Base-by-base conservation (phyloP, 2,888 invertebrate genomes). In the Drosophila gaucha region DNA sequence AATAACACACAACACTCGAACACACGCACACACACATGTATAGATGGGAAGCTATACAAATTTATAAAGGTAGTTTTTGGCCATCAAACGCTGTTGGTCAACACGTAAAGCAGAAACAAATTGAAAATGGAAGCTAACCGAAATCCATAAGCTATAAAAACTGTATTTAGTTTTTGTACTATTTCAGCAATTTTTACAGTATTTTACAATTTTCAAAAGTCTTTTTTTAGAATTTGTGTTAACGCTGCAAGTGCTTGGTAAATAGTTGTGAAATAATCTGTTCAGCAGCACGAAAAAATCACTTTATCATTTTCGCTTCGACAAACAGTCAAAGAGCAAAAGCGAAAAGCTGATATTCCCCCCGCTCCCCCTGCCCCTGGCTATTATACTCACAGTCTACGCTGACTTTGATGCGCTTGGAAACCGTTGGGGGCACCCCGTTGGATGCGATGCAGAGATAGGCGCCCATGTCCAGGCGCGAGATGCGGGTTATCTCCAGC, bases 381-480 rank as follows among this genome's bases (percentile, higher is more conserved):
- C 20, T 30, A 12, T 6, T 12, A 36, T 93, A 96, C 97, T 97
- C 93, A 97, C 97, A 97, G 92, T 97, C 97, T 59, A 97, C 97
- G 93, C 96, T 97, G 90, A 97, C 96, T 95, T 96, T 97, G 90
- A 97, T 97, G 90, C 96, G 94, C 92, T 97, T 97, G 91, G 97
- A 97, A 78, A 97, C 97, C 36, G 96, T 95, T 10, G 97, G 97
- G 3, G 97, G 97, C 30, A 97, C 96, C n/a, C 96, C 96, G 90
- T 97, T 97, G 62, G 91, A 90, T 52, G 98, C 97, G 82, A 97
- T 97, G 92, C 98, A 98, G 78, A 98, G 94, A 92, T 97, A 97
- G 63, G 96, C 96, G 43, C 97, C 97, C 97, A 97, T 97, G 91
- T 97, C 97, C 84, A 97, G 93, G 75, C 97, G 94, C 55, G 97